Evolutionary conservation across 2,113 vertebrate species (phyloP).

Genomic region (Hippocampus comes): DNA sequence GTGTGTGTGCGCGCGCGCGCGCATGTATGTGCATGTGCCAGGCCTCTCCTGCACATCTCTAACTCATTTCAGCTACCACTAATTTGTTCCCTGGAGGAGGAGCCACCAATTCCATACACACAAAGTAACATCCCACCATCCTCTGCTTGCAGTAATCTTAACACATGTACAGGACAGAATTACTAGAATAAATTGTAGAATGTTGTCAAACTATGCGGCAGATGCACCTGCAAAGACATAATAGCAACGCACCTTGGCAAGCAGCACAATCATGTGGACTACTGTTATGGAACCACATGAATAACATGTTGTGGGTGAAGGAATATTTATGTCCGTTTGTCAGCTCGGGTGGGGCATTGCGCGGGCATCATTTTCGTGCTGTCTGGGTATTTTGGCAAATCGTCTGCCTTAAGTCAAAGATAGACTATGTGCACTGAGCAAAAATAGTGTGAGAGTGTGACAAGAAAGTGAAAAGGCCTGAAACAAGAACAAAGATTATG

Average conservation of each 20-base stretch:
- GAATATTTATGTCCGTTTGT: constrained; percentile 41
- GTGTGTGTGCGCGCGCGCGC: constrained; percentile 8
- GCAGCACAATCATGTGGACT: constrained; percentile 51
- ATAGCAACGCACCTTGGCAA: neutral
- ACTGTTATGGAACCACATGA: constrained; percentile 60
- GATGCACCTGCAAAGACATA: constrained; percentile 44
- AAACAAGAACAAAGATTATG: neutral
- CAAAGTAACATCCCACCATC: constrained; percentile 25
- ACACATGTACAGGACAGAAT: constrained; percentile 4
- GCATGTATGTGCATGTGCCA: constrained; percentile 41
- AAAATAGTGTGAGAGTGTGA: constrained; percentile 7
- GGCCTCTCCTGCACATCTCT: constrained; percentile 40
- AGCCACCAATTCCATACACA: constrained; percentile 17
- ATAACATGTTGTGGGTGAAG: constrained; percentile 62
- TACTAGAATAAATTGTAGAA: constrained; percentile 28
- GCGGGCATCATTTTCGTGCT: neutral
- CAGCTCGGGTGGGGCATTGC: neutral
- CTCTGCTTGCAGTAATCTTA: constrained; percentile 42
- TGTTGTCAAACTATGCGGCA: constrained; percentile 38
- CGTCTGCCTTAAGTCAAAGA: neutral
- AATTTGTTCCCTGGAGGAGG: constrained; percentile 57
- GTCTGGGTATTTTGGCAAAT: constrained; percentile 12
- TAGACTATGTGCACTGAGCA: constrained; percentile 3
- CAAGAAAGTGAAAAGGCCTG: constrained; percentile 8
- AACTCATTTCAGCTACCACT: constrained; percentile 59